Evolutionary conservation across 2,888 invertebrate species (phyloP), one percentile per base, ranked within the genome.

Genomic region (Trilocha varians): DNA sequence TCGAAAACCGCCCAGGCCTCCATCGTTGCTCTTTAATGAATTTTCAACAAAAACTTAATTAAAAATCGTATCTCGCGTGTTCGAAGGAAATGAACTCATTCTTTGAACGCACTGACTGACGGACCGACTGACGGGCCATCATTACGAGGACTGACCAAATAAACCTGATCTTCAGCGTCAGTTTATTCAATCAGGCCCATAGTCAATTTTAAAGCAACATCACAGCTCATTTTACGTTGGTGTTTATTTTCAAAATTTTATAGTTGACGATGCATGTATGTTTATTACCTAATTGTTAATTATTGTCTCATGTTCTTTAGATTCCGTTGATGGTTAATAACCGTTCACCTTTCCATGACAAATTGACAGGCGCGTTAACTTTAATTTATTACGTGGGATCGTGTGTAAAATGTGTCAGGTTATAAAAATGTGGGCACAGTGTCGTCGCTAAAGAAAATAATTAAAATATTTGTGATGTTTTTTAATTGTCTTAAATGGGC

Each of bases 41-140:
- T 80, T 85, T 83, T 77, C 76, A 84, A 82, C 83, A 83, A 83
- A 85, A 84, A 84, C 83, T 82, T 85, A 85, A 85, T 85, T 85
- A 84, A 85, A 85, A 83, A 83, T 78, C 73, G 79, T 84, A 82
- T 84, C 83, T 82, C 73, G 71, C 74, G 72, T 77, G 80, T 75
- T 78, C 77, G 76, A 77, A 84, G 84, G 84, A 85, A 85, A 85
- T 85, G 84, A 85, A 84, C 84, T 83, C 84, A 83, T 85, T 83
- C 82, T 78, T 76, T 62, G 77, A 67, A 71, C 69, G 64, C 70
- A 70, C 62, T 78, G 82, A 82, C 70, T 84, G 84, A 84, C 84
- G 79, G 75, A 48, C 55, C 59, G 70, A 76, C 70, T 76, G 83
- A 82, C 79, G 78, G 75, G 64, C 62, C 72, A 68, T 80, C 80